Percentiles rank a stretch among this genome's conserved stretches.
Conservation (phyloP, 2,888 invertebrate species). For the Aleiodes leptofemur region DNA sequence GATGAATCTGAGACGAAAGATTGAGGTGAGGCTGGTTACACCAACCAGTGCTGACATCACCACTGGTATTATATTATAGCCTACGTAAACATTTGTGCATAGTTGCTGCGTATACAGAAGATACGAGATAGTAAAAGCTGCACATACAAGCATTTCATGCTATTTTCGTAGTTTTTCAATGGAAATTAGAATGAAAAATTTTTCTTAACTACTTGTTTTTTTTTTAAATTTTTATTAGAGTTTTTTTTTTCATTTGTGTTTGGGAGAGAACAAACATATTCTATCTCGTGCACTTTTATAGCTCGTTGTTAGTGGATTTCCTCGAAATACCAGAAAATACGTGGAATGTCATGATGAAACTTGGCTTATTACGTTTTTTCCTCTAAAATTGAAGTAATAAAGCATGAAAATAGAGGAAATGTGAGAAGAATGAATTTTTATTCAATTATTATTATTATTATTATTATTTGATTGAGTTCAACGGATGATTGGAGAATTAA, state of each 20-base stretch:
- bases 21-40: conserved; percentile 37
- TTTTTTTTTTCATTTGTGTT: background rate
- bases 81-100: conserved; percentile 66
- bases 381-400: too few relatives aligned
- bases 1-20: conserved; percentile 31
- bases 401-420: too few relatives aligned
- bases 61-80: conserved; percentile 66
- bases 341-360: conserved; percentile 24
- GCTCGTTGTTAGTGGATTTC: conserved; percentile 3
- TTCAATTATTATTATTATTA: too few relatives aligned
- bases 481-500: too few relatives aligned
- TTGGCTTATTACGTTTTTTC: too few relatives aligned
- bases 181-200: background rate
- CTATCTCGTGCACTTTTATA: too few relatives aligned
- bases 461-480: too few relatives aligned
- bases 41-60: conserved; percentile 64
- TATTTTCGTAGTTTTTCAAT: conserved; percentile 1
- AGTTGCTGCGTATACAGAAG: conserved; percentile 46
- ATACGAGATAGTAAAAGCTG: conserved; percentile 10
- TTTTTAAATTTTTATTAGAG: background rate
- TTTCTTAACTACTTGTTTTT: too few relatives aligned
- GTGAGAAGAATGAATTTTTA: too few relatives aligned
- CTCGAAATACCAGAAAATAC: conserved; percentile 40
- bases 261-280: background rate
- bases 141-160: background rate